phyloP scores from a whole-genome alignment of 2,113 vertebrate genomes.

The Megalops atlanticus region DNA sequence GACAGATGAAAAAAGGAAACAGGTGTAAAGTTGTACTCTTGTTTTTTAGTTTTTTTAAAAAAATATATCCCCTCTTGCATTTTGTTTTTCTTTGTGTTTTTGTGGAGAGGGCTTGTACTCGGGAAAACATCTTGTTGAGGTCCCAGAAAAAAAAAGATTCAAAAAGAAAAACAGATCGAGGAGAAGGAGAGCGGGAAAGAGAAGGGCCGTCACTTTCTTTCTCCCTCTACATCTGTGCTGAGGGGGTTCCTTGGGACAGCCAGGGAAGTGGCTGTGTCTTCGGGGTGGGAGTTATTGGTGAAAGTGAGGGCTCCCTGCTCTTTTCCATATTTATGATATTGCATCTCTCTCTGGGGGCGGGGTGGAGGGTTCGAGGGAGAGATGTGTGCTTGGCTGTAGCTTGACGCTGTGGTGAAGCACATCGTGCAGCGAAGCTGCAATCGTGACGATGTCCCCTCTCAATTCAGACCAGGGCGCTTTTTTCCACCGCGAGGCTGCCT shows the following conservation, averaged over 20 bases:
- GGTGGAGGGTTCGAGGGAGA: too few species aligned
- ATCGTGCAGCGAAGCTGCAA: too few species aligned
- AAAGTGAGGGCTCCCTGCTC: not conserved
- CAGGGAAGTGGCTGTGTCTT: conserved; percentile 27
- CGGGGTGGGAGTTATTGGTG: conserved; percentile 10
- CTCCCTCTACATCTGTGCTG: not conserved
- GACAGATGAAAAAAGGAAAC: conserved; percentile 66
- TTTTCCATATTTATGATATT: conserved; percentile 31
- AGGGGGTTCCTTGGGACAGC: conserved; percentile 35
- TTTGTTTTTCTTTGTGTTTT: conserved; percentile 42
- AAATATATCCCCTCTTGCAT: conserved; percentile 31
- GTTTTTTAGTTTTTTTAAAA: conserved; percentile 9
- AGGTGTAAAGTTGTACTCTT: conserved; percentile 63
- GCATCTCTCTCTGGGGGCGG: not conserved
- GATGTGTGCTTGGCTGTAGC: too few species aligned
- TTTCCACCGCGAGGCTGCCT: not conserved
- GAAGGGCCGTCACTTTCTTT: not conserved
- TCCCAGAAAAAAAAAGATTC: not conserved
- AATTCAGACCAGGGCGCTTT: not conserved
- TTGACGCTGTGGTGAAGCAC: too few species aligned
- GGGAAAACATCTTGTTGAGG: conserved; percentile 20
- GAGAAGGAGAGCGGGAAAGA: not conserved
- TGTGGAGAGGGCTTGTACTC: conserved; percentile 13
- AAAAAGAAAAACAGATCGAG: not conserved
- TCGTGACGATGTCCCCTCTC: too few species aligned